Evolutionary conservation across 2,888 invertebrate genomes (phyloP).

Genomic region (Syrphus vitripennis): DNA sequence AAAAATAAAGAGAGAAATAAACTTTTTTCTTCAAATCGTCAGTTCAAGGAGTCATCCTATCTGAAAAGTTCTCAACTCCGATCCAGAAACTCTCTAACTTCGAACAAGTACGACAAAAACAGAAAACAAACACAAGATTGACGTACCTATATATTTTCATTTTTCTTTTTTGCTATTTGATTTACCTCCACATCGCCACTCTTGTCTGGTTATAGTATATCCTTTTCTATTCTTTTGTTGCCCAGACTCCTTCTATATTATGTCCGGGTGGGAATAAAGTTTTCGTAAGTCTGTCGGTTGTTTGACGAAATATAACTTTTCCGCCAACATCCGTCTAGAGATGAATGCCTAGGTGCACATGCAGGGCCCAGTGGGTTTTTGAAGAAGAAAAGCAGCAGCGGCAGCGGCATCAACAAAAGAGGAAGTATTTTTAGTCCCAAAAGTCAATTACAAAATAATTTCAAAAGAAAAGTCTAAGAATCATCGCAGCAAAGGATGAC

Average conservation of each 20-base stretch:
- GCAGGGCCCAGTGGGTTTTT: slow-evolving; percentile 47
- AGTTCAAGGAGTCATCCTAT: slow-evolving; percentile 69
- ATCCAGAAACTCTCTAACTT: slow-evolving; percentile 68
- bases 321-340: slow-evolving; percentile 55
- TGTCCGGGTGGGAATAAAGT: slow-evolving; percentile 56
- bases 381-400: background rate
- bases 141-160: background rate
- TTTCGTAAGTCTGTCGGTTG: slow-evolving; percentile 52
- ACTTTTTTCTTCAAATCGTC: slow-evolving; percentile 65
- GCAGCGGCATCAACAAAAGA: slow-evolving; percentile 24
- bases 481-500: background rate
- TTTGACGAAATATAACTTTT: slow-evolving; percentile 70
- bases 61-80: slow-evolving; percentile 63
- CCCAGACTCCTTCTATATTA: slow-evolving; percentile 30
- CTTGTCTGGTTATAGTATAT: slow-evolving; percentile 11
- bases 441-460: slow-evolving; percentile 8
- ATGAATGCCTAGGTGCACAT: slow-evolving; percentile 54
- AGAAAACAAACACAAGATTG: slow-evolving; percentile 61
- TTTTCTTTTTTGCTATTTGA: background rate
- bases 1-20: slow-evolving; percentile 25
- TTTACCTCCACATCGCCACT: slow-evolving; percentile 15
- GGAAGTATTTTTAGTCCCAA: background rate
- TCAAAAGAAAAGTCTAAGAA: background rate
- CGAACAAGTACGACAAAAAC: slow-evolving; percentile 67
- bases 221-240: slow-evolving; percentile 49